These are phyloP conservation scores for Melanotaenia pygmaea DNA, from an alignment of 2,797 vertebrate species.

Conservation along the genomic window DNA sequence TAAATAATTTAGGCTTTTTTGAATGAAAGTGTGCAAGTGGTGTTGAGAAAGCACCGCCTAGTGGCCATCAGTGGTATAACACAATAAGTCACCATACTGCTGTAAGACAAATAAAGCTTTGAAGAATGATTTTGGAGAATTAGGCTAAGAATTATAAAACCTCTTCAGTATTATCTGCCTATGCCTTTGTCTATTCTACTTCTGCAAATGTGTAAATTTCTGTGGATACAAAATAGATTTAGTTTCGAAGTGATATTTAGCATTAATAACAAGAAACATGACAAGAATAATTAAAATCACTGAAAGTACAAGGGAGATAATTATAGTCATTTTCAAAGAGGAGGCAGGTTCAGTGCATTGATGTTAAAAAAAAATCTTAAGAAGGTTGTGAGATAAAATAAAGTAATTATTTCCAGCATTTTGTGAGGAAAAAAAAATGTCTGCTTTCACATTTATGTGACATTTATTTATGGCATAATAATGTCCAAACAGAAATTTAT, in stretches of 20 bases:
- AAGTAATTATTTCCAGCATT: slow-evolving; percentile 25
- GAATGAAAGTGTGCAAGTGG: too few species aligned
- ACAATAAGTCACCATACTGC: too few species aligned
- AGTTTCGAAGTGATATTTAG: background rate
- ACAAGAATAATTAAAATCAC: slow-evolving; percentile 24
- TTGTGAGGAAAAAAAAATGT: slow-evolving; percentile 6
- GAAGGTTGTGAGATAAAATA: background rate
- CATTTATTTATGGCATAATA: slow-evolving; percentile 5
- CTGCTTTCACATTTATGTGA: background rate
- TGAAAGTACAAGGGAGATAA: slow-evolving; percentile 15
- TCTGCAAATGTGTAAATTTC: too few species aligned
- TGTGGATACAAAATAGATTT: background rate
- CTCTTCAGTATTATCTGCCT: background rate
- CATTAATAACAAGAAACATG: slow-evolving; percentile 4
- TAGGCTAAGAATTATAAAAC: too few species aligned
- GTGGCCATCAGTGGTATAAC: too few species aligned
- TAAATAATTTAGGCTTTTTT: too few species aligned
- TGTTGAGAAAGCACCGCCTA: too few species aligned
- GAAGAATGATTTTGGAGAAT: background rate
- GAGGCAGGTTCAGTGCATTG: slow-evolving; percentile 1
- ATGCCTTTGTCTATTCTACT: background rate
- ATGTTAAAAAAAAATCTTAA: slow-evolving; percentile 10
- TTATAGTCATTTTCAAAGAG: slow-evolving; percentile 17
- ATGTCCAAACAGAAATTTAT: slow-evolving; percentile 22
- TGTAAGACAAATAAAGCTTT: background rate